Evolutionary conservation across 2,797 vertebrate species (phyloP), one percentile per base, ranked within the genome.

Genomic region (Gallinago solitaria): DNA sequence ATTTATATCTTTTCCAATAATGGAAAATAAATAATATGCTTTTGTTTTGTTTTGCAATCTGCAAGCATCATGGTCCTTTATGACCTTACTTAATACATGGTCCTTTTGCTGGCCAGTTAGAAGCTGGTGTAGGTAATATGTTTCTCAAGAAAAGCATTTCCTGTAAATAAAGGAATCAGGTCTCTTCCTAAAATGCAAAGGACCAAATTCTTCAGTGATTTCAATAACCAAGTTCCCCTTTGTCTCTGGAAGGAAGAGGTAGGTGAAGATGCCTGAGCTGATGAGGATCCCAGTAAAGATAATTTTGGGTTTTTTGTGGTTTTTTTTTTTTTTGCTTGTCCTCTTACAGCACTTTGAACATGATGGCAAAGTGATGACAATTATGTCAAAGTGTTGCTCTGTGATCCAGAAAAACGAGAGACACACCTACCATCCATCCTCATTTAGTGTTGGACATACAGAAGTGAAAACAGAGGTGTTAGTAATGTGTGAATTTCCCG

Each of bases 221-320:
- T 97, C 98, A 6, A 97, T 93, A 30, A 98, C 60, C 25, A 98
- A 98, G 95, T 99, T 99, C 75, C 98, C 98, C 81, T 98, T 99
- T 35, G 98, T 99, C 93, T 99, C 98, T 4, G 98, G 98, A 71
- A 99, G 96, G 86, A 98, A 98, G 50, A 99, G 41, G 65, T 97
- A 97, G 24, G 98, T 95, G 45, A 95, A 99, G 43, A 98, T 28
- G 11, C 98, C 97, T 9, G 97, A 97, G n/a, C 97, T 90, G 77
- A 98, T 79, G 83, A 98, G 98, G 51, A 98, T 95, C 0, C 54
- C 59, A 6, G 94, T 97, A 65, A 99, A 99, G 27, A 80, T 33
- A 47, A 27, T 43, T 61, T 50, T 15, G 50, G 25, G 50, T 24
- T 16, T 16, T 28, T 51, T 27, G 16, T 16, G 14, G 25, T 5